Evolutionary conservation across 1,140 invertebrate species (phyloP).

Genomic region (Trichoplusia ni): DNA sequence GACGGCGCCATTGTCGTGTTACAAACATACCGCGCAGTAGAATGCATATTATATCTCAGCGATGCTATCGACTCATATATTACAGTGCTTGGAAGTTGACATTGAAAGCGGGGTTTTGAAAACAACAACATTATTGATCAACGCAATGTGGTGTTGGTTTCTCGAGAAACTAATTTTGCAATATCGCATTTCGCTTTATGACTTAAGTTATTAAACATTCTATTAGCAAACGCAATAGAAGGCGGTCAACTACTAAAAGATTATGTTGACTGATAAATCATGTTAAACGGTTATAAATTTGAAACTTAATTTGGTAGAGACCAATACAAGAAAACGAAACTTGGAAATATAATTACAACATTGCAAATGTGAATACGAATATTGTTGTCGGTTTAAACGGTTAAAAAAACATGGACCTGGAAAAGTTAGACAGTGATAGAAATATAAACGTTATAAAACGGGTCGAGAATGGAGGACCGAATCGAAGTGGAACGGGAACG

Average conservation of each 20-base stretch:
- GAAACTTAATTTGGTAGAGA: not conserved
- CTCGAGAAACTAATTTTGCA: too few species aligned
- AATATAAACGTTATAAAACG: not conserved
- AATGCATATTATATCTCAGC: conserved; percentile 9
- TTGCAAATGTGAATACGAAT: too few species aligned
- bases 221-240: too few species aligned
- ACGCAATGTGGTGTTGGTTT: too few species aligned
- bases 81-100: not conserved
- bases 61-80: not conserved
- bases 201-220: too few species aligned
- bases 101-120: not conserved
- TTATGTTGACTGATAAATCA: not conserved
- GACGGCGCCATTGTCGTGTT: conserved; percentile 12
- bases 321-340: not conserved
- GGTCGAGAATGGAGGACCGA: not conserved
- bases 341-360: too few species aligned
- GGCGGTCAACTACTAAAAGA: not conserved
- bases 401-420: not conserved
- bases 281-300: not conserved
- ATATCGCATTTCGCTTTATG: too few species aligned
- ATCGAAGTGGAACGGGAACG: not conserved
- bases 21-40: not conserved
- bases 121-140: not conserved
- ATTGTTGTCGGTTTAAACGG: too few species aligned
- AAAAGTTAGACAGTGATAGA: not conserved